Percentiles rank a stretch among this genome's conserved stretches.
These are phyloP conservation scores for Halocynthia roretzi DNA, from an alignment of 23 tunicate genomes.

Conservation along the genomic window DNA sequence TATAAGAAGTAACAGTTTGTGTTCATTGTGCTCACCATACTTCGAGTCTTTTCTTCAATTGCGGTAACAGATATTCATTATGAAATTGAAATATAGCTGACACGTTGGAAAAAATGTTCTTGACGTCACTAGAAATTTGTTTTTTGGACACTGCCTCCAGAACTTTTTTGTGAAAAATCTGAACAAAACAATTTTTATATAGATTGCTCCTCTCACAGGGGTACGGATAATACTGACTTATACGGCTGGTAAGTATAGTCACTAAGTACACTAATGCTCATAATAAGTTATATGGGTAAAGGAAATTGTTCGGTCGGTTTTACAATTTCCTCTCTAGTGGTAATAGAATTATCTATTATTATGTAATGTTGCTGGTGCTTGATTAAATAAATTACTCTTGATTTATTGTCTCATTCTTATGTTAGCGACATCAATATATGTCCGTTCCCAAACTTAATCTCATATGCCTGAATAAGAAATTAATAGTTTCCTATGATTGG, in stretches of 20 bases:
- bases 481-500: no score
- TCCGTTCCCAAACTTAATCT: no score
- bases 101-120: constrained; percentile 79
- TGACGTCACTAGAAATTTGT: constrained; percentile 63
- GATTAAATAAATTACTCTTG: no score
- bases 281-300: not conserved
- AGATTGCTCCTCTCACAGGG: no score
- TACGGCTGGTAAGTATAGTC: no score
- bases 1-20: no score
- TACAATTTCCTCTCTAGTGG: not conserved
- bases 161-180: constrained; percentile 81
- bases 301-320: not conserved
- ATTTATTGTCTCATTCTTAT: no score
- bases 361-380: no score
- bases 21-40: constrained; percentile 36
- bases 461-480: no score
- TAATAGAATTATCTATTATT: not conserved
- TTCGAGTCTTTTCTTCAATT: constrained; percentile 50
- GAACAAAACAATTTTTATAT: not conserved
- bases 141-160: constrained; percentile 49
- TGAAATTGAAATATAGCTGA: constrained; percentile 86
- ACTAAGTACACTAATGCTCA: no score
- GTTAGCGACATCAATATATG: no score
- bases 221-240: no score
- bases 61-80: constrained; percentile 70